phyloP scores from a whole-genome alignment of 1,140 invertebrate species.

The Heliconius eleuchia region DNA sequence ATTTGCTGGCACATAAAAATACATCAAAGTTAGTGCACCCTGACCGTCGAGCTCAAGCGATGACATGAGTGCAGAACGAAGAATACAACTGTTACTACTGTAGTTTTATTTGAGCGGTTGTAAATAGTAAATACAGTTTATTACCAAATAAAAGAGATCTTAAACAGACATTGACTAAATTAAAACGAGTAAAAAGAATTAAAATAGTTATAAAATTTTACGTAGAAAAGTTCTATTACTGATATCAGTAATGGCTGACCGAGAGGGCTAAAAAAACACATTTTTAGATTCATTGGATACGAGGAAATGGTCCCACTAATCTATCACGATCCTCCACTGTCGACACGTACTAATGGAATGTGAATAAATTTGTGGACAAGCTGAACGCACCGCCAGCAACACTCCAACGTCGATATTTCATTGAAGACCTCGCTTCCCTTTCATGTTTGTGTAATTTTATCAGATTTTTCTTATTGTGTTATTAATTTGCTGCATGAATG shows the following conservation, averaged over 20 bases:
- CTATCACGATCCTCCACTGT: conserved; percentile 52
- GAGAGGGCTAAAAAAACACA: conserved; percentile 38
- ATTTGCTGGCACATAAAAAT: conserved; percentile 37
- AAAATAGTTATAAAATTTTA: neutral
- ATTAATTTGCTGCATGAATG: neutral
- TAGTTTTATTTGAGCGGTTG: conserved; percentile 2
- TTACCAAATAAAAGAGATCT: neutral
- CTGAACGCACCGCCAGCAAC: conserved; percentile 32
- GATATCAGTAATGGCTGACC: conserved; percentile 16
- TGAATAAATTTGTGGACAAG: conserved; percentile 63
- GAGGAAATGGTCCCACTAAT: conserved; percentile 49
- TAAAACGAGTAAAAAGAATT: neutral
- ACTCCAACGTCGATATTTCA: conserved; percentile 25
- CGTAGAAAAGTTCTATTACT: neutral
- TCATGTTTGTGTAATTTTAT: neutral
- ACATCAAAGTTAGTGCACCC: conserved; percentile 35
- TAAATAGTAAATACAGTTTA: conserved; percentile 7
- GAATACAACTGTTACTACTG: conserved; percentile 2
- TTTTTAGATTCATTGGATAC: conserved; percentile 38
- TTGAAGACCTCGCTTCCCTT: conserved; percentile 12
- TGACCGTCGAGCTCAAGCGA: conserved; percentile 26
- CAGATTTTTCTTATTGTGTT: neutral
- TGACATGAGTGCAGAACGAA: conserved; percentile 14
- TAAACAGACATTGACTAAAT: neutral
- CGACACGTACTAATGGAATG: conserved; percentile 66